phyloP scores from a whole-genome alignment of 2,888 invertebrate species.

The Diadromus collaris region DNA sequence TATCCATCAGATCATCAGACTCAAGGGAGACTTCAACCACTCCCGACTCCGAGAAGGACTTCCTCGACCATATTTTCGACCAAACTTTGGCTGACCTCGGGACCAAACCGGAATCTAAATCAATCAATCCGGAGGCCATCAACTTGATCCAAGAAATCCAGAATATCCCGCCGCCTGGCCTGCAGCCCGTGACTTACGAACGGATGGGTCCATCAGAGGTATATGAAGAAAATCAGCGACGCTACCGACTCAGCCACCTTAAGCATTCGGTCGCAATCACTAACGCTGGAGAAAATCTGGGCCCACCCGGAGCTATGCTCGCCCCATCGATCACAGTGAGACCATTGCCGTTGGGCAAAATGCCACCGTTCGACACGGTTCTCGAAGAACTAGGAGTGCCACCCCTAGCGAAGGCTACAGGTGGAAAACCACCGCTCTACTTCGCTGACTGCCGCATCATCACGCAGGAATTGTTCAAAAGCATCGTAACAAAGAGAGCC shows the following conservation, averaged over 20 bases:
- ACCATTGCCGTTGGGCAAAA: neutral
- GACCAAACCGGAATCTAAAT: neutral
- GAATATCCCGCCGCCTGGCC: neutral
- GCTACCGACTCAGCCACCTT: neutral
- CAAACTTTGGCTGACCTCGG: neutral
- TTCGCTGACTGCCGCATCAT: constrained; percentile 39
- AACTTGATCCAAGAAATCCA: neutral
- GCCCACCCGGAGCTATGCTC: neutral
- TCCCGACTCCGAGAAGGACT: neutral
- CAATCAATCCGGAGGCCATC: neutral
- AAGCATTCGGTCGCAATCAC: neutral
- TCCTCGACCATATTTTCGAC: neutral
- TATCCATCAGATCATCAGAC: neutral
- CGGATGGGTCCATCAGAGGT: neutral
- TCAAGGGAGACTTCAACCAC: neutral
- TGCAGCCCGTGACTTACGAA: neutral
- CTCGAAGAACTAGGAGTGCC: constrained; percentile 8
- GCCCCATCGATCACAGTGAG: constrained; percentile 12
- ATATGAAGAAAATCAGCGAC: neutral
- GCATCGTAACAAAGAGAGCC: constrained; percentile 17
- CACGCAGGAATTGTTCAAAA: constrained; percentile 13
- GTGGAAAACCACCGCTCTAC: constrained; percentile 2
- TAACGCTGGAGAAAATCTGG: neutral
- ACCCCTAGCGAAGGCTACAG: neutral
- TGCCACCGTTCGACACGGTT: neutral